These are phyloP conservation scores for Orcinus orca DNA, from an alignment of 2,113 vertebrate species.

Conservation along the genomic window DNA sequence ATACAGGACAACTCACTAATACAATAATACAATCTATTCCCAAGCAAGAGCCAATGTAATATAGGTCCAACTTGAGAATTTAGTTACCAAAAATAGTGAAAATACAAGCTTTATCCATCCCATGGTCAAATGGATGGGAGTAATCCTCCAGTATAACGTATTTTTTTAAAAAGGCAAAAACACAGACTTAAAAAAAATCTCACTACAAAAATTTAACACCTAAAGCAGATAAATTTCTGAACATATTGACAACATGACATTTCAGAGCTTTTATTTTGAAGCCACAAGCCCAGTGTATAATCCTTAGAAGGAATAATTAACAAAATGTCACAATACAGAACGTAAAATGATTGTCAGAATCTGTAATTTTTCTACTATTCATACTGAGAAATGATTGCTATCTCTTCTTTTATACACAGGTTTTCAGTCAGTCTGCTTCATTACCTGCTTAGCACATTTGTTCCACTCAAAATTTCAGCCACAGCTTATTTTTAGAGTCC, in stretches of 20 bases:
- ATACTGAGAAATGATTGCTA: slow-evolving; percentile 63
- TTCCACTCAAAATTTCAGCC: slow-evolving; percentile 52
- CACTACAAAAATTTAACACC: slow-evolving; percentile 46
- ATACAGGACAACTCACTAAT: background rate
- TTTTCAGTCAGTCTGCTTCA: slow-evolving; percentile 52
- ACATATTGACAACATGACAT: slow-evolving; percentile 44
- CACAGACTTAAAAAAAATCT: background rate
- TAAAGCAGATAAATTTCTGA: background rate
- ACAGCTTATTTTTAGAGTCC: slow-evolving; percentile 54
- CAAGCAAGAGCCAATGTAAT: background rate
- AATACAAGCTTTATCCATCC: background rate
- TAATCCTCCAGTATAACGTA: background rate
- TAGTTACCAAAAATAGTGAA: background rate
- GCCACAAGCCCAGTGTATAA: slow-evolving; percentile 2
- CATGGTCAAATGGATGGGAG: background rate
- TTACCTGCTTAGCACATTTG: slow-evolving; percentile 41
- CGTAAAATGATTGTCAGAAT: slow-evolving; percentile 38
- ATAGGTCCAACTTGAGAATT: background rate
- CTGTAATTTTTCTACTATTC: slow-evolving; percentile 56
- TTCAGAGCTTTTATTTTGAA: slow-evolving; percentile 72
- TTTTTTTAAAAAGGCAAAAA: background rate
- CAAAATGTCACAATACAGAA: slow-evolving; percentile 57
- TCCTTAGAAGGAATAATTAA: slow-evolving; percentile 66
- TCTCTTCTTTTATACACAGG: slow-evolving; percentile 52
- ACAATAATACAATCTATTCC: background rate